phyloP scores from a whole-genome alignment of 2,113 vertebrate species.

The Mellivora capensis region DNA sequence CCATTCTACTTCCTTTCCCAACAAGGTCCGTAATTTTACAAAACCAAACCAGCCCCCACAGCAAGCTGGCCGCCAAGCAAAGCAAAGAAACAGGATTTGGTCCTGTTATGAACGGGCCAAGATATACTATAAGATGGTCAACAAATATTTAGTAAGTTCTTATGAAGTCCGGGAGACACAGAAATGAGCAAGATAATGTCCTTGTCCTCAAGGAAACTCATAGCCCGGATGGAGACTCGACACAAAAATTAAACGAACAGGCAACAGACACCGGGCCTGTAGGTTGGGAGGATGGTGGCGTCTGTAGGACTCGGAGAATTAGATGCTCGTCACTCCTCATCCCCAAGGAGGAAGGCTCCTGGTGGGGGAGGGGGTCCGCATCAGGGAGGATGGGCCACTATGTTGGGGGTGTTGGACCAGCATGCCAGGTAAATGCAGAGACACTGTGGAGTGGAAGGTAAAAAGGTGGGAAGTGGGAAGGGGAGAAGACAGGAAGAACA shows the following conservation, averaged over 20 bases:
- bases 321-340: fast-evolving
- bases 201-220: slow-evolving; percentile 11
- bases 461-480: neutral
- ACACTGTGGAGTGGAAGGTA: neutral
- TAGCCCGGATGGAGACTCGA: neutral
- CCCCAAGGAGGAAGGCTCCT: neutral
- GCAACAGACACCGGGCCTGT: neutral
- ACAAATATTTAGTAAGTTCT: slow-evolving; percentile 51
- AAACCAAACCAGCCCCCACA: neutral
- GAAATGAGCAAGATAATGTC: neutral
- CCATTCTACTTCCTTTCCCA: neutral
- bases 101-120: neutral
- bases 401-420: fast-evolving
- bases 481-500: neutral
- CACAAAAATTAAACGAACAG: neutral
- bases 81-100: neutral
- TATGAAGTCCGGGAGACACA: slow-evolving; percentile 20
- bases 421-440: neutral
- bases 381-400: fast-evolving
- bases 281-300: neutral
- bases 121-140: neutral
- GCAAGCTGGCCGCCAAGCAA: neutral
- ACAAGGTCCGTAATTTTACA: neutral
- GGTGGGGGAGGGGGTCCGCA: fast-evolving
- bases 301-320: neutral